Base-by-base conservation (phyloP, 2,797 vertebrate species). In the Anguilla pacifica region DNA sequence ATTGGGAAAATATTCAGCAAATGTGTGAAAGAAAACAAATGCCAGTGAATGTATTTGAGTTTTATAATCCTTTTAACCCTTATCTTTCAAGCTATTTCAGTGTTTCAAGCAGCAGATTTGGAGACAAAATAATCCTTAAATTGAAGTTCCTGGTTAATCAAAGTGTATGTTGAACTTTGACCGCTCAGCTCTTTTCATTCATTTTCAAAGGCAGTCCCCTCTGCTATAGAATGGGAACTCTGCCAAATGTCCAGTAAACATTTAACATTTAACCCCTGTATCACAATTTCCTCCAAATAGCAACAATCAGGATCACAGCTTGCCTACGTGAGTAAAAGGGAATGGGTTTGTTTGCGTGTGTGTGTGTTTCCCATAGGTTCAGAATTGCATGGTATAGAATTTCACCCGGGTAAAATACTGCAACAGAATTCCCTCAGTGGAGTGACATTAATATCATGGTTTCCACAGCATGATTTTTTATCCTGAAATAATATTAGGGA, bases 281-380 rank as follows among this genome's bases (percentile, higher is more conserved):
- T 94, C 79, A 91, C 93, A 92, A 90, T 95, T 96, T 95, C 94
- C 94, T 94, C 93, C 94, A 94, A 96, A 94, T 95, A 96, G 96
- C 95, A 96, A 94, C 95, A 96, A 94, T 90, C 95, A 95, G 96
- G 96, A 96, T 35, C 93, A 92, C 96, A 96, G 93, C 94, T 96
- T 90, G 96, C 95, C 91, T 96, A 95, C 95, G 96, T 97, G 94
- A 97, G 96, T 97, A 96, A 95, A 93, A 92, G 92, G 93, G 90
- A 94, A 94, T 93, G 90, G 93, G 19, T 94, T 90, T 94, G 90
- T 91, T 92, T 95, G 93, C 89, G 91, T 94, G 92, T 95, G 90
- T 95, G 91, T 94, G 92, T 95, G 90, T 91, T 91, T 87, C 85
- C 90, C 91, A 86, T 90, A 90, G 87, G 89, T 89, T 93, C 93